Evolutionary conservation across 2,888 invertebrate genomes (phyloP), one percentile per base, ranked within the genome.

Genomic region (Pecten maximus): DNA sequence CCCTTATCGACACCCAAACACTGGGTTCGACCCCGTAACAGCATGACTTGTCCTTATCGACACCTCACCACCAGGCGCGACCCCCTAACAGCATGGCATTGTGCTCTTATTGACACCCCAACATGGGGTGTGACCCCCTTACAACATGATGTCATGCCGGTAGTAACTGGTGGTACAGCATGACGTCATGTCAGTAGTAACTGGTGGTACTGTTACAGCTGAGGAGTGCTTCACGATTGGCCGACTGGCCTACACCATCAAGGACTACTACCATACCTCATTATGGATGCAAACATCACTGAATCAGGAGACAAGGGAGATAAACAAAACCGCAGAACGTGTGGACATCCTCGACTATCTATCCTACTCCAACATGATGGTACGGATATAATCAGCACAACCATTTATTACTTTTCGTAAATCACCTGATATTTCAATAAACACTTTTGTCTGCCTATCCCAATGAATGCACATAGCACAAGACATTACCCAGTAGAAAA

Each of bases 161-260:
- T 44, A 44, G 44, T 44, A 44, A 44, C 44, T 44, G 44, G 44
- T 12, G 44, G 44, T 44, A 44, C 44, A 44, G 8, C 44, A 44
- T 6, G 12, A 6, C 44, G 44, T 12, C 8, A 44, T 74, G 35
- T 2, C 74, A 8, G 12, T 74, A 74, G 74, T 74, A 74, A 74
- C 35, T 28, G 35, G 35, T 74, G 2, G 19, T 74, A 23, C 86
- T 35, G 89, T 94, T 91, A 97, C 98, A 96, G 98, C 99, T 10
- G 98, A 98, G 91, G 99, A 99, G 96, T 99, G 99, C 96, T 99
- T 98, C 97, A 99, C 99, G 97, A 97, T 99, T 89, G 99, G 99
- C 0, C 98, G 99, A 54, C 98, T 98, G 94, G 98, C 99, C 10
- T 99, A 99, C 97, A 98, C 98, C 95, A 98, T 98, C 94, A 98